Evolutionary conservation across 2,888 invertebrate species (phyloP).

Genomic region (Caenorhabditis panamensis): DNA sequence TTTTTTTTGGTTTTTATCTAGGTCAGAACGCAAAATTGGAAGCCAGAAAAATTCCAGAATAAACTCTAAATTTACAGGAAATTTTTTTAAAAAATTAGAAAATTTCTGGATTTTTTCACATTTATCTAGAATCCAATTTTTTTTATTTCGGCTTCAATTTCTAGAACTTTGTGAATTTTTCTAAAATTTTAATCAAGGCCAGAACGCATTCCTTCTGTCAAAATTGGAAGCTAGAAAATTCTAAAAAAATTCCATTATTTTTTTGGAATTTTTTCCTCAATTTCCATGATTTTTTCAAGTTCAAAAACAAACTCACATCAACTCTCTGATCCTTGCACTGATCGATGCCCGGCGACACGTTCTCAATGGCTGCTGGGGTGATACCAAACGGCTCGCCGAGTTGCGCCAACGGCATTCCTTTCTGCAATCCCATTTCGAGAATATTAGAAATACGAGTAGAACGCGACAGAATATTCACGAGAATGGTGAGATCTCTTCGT

Average conservation of each 20-base stretch:
- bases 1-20: too few species aligned
- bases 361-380: constrained; percentile 60
- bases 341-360: constrained; percentile 60
- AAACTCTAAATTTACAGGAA: too few species aligned
- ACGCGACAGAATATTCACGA: constrained; percentile 5
- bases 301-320: constrained; percentile 42
- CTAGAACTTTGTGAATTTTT: background rate
- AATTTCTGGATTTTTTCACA: background rate
- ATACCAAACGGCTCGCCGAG: constrained; percentile 69
- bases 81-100: constrained; percentile 5
- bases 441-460: background rate
- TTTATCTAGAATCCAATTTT: background rate
- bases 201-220: too few species aligned
- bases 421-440: constrained; percentile 52
- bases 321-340: constrained; percentile 38
- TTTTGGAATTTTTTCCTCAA: too few species aligned
- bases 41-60: too few species aligned
- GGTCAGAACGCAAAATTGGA: too few species aligned
- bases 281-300: too few species aligned
- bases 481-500: too few species aligned
- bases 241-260: background rate
- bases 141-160: too few species aligned
- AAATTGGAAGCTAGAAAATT: background rate
- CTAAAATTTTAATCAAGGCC: too few species aligned
- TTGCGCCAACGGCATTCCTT: constrained; percentile 70